Base-by-base conservation (phyloP, 37 sponge, comb jelly and placozoan genomes). In the Chondrilla cf. caribensis region DNA sequence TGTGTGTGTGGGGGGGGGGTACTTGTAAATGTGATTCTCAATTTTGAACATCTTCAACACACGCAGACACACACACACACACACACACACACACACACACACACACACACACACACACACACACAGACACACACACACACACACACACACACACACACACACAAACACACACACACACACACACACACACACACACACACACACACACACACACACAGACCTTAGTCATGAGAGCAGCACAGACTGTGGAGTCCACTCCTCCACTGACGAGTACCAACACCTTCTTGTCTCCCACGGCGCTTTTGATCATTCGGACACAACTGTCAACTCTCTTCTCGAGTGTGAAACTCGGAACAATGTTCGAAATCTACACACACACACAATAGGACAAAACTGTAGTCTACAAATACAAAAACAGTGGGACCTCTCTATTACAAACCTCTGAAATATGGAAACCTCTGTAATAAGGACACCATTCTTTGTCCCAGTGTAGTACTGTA, bases 161-260 rank as follows among this genome's bases (percentile, higher is more conserved):
- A 47, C 51, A 39, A 32, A 24, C 17, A 11, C 24, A 73, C 41
- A 73, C 33, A 38, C 38, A 38, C 33, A 73, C 41, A 73, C 32
- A 38, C 76, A 73, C 32, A 38, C 76, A 73, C 41, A 38, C 29
- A 38, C 42, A 73, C 32, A 29, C 66, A 64, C 31, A 64, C 66
- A 25, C 28, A 31, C 32, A 25, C 28, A 64, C 66, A 64, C 66
- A 64, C 9, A 22, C 28, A 78, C 54, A 39, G 18, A 82, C 83
- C 76, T 86, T 86, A 24, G 79, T 79, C 78, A 96, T 82, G 0
- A 96, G 91, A 35, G 94, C 97, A 28, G 97, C 89, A 35, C 91
- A 88, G 64, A 96, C 94, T 42, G 97, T 80, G 71, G 92, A 92
- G 81, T 96, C 97, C 40, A 96, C 93, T n/a, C 97, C 97, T 21